Percentiles rank a stretch among this genome's conserved stretches.
phyloP scores from a whole-genome alignment of 2,888 invertebrate genomes.

The Chrysotoxum bicinctum region DNA sequence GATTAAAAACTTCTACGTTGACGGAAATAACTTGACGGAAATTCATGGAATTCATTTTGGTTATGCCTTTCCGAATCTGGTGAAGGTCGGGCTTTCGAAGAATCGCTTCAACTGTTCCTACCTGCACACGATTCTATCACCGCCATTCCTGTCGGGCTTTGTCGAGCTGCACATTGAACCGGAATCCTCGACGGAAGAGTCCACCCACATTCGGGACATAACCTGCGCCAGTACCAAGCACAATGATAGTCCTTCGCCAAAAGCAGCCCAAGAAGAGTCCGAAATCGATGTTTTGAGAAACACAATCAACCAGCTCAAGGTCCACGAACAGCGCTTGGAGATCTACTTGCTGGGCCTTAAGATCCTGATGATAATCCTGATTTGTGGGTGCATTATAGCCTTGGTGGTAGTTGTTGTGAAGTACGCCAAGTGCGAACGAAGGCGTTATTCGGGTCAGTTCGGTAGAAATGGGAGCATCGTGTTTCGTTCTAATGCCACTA shows the following conservation, averaged over 20 bases:
- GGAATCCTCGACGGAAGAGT: slow-evolving; percentile 76
- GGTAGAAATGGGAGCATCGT: slow-evolving; percentile 78
- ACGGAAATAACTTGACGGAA: slow-evolving; percentile 79
- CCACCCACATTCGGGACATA: slow-evolving; percentile 80
- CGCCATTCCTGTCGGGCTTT: slow-evolving; percentile 76
- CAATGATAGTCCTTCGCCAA: slow-evolving; percentile 21
- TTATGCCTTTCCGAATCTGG: slow-evolving; percentile 77
- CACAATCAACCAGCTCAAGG: slow-evolving; percentile 74
- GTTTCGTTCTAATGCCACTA: slow-evolving; percentile 79
- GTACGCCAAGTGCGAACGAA: slow-evolving; percentile 73
- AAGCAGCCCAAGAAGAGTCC: slow-evolving; percentile 48
- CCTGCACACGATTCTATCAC: slow-evolving; percentile 78
- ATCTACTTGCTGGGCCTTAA: slow-evolving; percentile 77
- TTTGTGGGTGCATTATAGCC: slow-evolving; percentile 57
- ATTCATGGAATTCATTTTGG: slow-evolving; percentile 78
- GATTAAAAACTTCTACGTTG: slow-evolving; percentile 78
- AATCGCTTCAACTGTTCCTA: slow-evolving; percentile 81
- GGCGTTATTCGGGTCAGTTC: slow-evolving; percentile 75
- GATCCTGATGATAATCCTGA: slow-evolving; percentile 75
- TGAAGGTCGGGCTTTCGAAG: slow-evolving; percentile 78
- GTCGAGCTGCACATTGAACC: slow-evolving; percentile 78
- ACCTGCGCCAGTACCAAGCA: slow-evolving; percentile 76
- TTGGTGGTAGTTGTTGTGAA: slow-evolving; percentile 65
- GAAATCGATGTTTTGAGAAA: slow-evolving; percentile 34
- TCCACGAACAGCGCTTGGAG: slow-evolving; percentile 77